Conservation (phyloP, 2,888 invertebrate species). For the Sympetrum striolatum region DNA sequence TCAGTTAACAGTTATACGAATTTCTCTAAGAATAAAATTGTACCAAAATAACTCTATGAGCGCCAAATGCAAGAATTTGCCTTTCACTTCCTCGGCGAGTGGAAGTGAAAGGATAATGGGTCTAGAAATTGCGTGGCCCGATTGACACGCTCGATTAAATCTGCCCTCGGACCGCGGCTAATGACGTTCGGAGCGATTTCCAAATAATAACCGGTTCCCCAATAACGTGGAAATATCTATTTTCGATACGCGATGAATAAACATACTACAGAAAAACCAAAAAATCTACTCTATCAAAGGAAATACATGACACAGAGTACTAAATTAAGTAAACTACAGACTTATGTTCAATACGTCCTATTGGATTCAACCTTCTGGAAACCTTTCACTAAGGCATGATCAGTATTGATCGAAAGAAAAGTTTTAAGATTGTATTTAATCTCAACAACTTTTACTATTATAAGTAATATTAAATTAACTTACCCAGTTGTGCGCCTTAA, state of each 20-base stretch:
- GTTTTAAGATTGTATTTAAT: constrained; percentile 17
- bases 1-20: background rate
- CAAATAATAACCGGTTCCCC: constrained; percentile 28
- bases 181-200: constrained; percentile 24
- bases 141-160: constrained; percentile 44
- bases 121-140: constrained; percentile 26
- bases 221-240: background rate
- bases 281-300: background rate
- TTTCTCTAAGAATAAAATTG: background rate
- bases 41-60: background rate
- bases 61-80: constrained; percentile 6
- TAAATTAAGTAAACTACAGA: background rate
- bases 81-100: constrained; percentile 16
- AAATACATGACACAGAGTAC: background rate
- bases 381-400: constrained; percentile 16
- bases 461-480: constrained; percentile 56
- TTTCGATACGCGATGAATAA: background rate
- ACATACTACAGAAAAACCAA: background rate
- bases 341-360: background rate
- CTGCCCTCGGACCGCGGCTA: constrained; percentile 22
- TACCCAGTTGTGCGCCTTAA: constrained; percentile 89
- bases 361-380: constrained; percentile 29
- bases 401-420: constrained; percentile 34
- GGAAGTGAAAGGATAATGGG: constrained; percentile 36
- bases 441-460: constrained; percentile 45